Evolutionary conservation across 1,140 invertebrate genomes (phyloP).

Genomic region (Chrysoperla carnea): DNA sequence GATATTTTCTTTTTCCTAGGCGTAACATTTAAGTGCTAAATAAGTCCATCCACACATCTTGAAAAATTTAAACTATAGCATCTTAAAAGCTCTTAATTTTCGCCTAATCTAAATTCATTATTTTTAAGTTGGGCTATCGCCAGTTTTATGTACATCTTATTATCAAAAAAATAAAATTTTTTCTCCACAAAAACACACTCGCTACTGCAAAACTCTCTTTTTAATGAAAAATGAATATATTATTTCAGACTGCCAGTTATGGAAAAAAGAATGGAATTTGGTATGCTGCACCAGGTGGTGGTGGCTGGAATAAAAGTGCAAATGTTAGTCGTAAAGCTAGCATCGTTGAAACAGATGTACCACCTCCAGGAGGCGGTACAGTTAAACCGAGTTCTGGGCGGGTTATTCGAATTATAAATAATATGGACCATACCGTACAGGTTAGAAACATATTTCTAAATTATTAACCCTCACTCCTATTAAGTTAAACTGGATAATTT

Average conservation of each 20-base stretch:
- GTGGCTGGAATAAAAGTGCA: conserved; percentile 28
- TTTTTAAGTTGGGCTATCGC: too few species aligned
- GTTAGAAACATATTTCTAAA: conserved; percentile 23
- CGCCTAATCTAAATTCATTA: too few species aligned
- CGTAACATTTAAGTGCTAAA: too few species aligned
- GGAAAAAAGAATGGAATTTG: conserved; percentile 74
- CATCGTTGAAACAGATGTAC: conserved; percentile 44
- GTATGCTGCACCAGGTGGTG: conserved; percentile 50
- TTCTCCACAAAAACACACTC: too few species aligned
- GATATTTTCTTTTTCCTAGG: too few species aligned
- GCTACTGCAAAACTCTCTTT: too few species aligned
- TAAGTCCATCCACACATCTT: too few species aligned
- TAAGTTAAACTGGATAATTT: background rate
- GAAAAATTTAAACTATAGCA: too few species aligned
- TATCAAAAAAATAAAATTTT: too few species aligned
- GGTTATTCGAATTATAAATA: conserved; percentile 82
- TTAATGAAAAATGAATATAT: too few species aligned
- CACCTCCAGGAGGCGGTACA: conserved; percentile 40
- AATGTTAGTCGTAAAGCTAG: conserved; percentile 50
- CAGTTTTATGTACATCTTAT: too few species aligned
- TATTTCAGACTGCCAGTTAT: conserved; percentile 59
- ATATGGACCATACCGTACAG: conserved; percentile 78
- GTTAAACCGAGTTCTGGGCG: conserved; percentile 62
- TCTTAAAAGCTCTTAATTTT: too few species aligned
- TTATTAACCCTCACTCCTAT: background rate